phyloP scores from a whole-genome alignment of 2,113 vertebrate genomes.

The Ciconia maguari region DNA sequence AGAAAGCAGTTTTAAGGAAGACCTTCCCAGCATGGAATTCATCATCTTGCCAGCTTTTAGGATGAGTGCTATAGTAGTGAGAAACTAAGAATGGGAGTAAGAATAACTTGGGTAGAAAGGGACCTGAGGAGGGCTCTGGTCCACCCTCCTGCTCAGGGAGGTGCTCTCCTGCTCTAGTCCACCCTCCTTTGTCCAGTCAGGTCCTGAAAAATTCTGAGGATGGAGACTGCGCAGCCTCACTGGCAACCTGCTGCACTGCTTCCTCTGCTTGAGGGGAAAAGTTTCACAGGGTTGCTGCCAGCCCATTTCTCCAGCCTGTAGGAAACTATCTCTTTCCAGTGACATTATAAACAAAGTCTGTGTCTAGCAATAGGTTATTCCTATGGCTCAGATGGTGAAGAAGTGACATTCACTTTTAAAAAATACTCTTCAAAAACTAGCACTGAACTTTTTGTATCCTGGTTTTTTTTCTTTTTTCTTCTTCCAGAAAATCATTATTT shows the following conservation, averaged over 20 bases:
- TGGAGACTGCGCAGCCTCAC: neutral
- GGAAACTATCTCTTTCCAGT: neutral
- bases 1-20: neutral
- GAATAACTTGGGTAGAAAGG: neutral
- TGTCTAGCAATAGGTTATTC: neutral
- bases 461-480: neutral
- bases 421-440: neutral
- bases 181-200: accelerated
- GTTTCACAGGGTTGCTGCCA: neutral
- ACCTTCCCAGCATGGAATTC: neutral
- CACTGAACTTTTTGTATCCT: neutral
- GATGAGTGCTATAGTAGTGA: neutral
- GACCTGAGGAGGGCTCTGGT: neutral
- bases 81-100: neutral
- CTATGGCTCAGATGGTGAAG: neutral
- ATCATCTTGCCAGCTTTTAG: too few relatives aligned
- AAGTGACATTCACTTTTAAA: neutral
- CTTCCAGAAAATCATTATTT: neutral
- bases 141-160: neutral
- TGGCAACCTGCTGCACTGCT: neutral
- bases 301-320: neutral
- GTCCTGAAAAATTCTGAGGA: neutral
- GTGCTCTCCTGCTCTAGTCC: neutral
- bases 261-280: accelerated
- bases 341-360: neutral